A percentile compares a stretch with the other conserved stretches of the same genome.
Evolutionary conservation across 2,888 invertebrate genomes (phyloP).

Genomic region (Branchellion lobata): DNA sequence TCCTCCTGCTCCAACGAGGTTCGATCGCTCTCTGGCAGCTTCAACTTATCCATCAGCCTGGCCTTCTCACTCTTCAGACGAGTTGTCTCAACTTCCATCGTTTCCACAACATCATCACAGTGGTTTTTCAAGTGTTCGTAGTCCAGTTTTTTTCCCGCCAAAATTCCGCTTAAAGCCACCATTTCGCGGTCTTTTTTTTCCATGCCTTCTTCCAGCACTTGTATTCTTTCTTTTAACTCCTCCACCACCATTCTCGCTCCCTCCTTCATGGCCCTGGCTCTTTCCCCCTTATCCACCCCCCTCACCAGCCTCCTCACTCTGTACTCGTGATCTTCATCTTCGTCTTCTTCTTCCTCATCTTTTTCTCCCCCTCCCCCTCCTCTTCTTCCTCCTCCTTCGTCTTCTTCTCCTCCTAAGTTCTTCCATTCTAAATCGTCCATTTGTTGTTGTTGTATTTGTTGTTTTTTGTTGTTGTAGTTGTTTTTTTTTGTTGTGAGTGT

Average conservation of each 20-base stretch:
- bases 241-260: constrained; percentile 52
- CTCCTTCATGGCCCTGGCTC: too few species aligned
- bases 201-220: constrained; percentile 47
- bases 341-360: not conserved
- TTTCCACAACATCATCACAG: constrained; percentile 48
- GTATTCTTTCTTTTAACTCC: constrained; percentile 51
- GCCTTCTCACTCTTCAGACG: constrained; percentile 55
- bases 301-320: not conserved
- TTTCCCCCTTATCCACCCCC: too few species aligned
- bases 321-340: not conserved
- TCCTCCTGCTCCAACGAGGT: constrained; percentile 50
- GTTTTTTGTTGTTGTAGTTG: not conserved
- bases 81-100: constrained; percentile 52
- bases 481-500: too few species aligned
- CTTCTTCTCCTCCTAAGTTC: too few species aligned
- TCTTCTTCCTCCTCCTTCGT: too few species aligned
- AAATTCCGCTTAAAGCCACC: constrained; percentile 49
- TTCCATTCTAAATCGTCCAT: not conserved
- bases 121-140: constrained; percentile 51
- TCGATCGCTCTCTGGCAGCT: constrained; percentile 53
- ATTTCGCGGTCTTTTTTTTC: constrained; percentile 51
- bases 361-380: not conserved
- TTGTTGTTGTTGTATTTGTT: not conserved
- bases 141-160: constrained; percentile 50
- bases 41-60: constrained; percentile 54